Percentiles rank a stretch among this genome's conserved stretches.
These are phyloP conservation scores for Acleris emargana DNA, from an alignment of 2,888 invertebrate genomes.

Conservation along the genomic window DNA sequence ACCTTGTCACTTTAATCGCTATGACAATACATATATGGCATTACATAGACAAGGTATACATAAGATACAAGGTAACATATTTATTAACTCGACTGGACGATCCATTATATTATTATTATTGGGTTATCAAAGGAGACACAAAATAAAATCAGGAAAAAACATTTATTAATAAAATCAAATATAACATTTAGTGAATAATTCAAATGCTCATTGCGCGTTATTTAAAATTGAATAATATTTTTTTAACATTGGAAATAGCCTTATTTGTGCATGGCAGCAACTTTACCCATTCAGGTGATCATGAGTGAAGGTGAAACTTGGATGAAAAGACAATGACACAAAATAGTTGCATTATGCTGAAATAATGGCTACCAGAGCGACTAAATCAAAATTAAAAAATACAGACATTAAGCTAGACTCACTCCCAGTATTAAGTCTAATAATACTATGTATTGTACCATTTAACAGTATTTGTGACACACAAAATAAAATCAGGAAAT, in stretches of 20 bases:
- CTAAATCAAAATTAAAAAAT: constrained; percentile 8
- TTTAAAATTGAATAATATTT: constrained; percentile 1
- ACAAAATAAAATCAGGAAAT: no score
- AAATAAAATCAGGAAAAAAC: not conserved
- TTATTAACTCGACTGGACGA: no score
- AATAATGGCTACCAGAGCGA: constrained; percentile 25
- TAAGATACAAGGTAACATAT: no score
- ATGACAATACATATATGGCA: no score
- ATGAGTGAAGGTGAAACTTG: not conserved
- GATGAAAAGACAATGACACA: not conserved
- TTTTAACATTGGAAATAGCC: constrained; percentile 6
- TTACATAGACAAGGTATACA: no score
- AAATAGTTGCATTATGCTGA: not conserved
- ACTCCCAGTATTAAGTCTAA: constrained; percentile 57
- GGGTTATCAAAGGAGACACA: constrained; percentile 1
- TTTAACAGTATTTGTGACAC: constrained; percentile 20
- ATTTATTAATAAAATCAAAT: constrained; percentile 29
- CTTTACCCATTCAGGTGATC: no score
- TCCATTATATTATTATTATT: not conserved
- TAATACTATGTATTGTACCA: constrained; percentile 57
- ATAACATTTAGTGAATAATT: constrained; percentile 18
- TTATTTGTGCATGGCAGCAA: constrained; percentile 3
- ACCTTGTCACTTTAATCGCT: no score
- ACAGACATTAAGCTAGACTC: constrained; percentile 41
- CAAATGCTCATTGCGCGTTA: constrained; percentile 27